Evolutionary conservation across 35 echinoderm and acorn worm genomes (phyloP), one percentile per base, ranked within the genome.

Genomic region (Apostichopus parvimensis): DNA sequence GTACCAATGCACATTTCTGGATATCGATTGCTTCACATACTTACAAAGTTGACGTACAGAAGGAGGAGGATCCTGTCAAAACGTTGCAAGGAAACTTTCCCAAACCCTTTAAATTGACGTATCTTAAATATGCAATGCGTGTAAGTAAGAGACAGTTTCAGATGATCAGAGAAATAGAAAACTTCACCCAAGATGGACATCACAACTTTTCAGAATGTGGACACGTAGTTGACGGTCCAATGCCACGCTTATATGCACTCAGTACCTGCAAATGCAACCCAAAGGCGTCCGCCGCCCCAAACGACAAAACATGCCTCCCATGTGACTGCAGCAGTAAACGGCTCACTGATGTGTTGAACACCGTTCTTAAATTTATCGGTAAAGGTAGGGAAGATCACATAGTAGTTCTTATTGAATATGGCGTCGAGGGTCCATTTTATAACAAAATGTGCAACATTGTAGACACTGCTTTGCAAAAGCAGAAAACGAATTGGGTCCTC

Each of bases 51-150:
- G 56, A 84, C 81, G 81, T 84, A n/a, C 53, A 20, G 1, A 1
- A 1, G 6, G 9, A 58, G 7, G 81, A 84, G 18, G 18, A 84
- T 18, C 81, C 81, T 4, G 6, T 14, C 1, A 58, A 84, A 58
- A 84, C 14, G 21, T 75, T 84, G 21, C 20, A 14, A 54, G 54
- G n/a, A 6, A 21, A 5, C 6, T 5, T 84, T 14, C 54, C 55
- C 6, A 2, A 11, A 24, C 7, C 0, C 1, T 84, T 84, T 15
- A n/a, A 84, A 5, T 84, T 84, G n/a, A 1, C n/a, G 9, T 84
- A 84, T 54, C 23, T 84, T 56, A 84, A 84, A 24, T 84, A 84
- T 23, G 57, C 81, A 58, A 84, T 84, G 81, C 55, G 81, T 53
- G 57, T 84, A 23, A 58, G 81, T 84, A 20, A 59, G 22, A 84